A percentile compares a stretch with the other conserved stretches of the same genome.
Evolutionary conservation across 1,140 invertebrate genomes (phyloP).

Genomic region (Latrodectus geometricus): DNA sequence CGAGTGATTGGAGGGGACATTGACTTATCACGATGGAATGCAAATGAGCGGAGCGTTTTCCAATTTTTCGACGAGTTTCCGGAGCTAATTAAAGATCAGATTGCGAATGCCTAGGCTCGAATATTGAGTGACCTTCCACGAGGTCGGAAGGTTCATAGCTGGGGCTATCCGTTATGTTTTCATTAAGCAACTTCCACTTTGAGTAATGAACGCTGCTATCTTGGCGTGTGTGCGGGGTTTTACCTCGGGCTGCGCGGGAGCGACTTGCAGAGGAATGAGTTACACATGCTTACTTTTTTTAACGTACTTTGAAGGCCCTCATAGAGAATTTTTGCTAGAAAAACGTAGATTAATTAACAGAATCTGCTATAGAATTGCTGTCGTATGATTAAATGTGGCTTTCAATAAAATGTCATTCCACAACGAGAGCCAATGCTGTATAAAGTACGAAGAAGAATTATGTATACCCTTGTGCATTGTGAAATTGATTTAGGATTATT

Average conservation of each 20-base stretch:
- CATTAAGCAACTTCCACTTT: conserved; percentile 14
- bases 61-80: conserved; percentile 30
- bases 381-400: too few species aligned
- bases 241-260: neutral
- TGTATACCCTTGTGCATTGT: too few species aligned
- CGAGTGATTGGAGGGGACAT: conserved; percentile 31
- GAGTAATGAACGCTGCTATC: conserved; percentile 5
- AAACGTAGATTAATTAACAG: too few species aligned
- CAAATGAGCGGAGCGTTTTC: conserved; percentile 26
- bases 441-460: too few species aligned
- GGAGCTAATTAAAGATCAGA: conserved; percentile 35
- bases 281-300: too few species aligned
- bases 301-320: too few species aligned
- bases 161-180: conserved; percentile 27
- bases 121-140: conserved; percentile 14
- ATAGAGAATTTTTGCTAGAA: too few species aligned
- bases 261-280: too few species aligned
- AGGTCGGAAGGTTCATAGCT: neutral
- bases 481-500: too few species aligned
- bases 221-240: neutral
- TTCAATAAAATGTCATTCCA: too few species aligned
- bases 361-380: too few species aligned
- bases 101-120: neutral
- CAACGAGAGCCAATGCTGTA: too few species aligned
- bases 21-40: conserved; percentile 33